Percentiles rank a stretch among this genome's conserved stretches.
Evolutionary conservation across 2,113 vertebrate species (phyloP).

Genomic region (Labeo rohita): DNA sequence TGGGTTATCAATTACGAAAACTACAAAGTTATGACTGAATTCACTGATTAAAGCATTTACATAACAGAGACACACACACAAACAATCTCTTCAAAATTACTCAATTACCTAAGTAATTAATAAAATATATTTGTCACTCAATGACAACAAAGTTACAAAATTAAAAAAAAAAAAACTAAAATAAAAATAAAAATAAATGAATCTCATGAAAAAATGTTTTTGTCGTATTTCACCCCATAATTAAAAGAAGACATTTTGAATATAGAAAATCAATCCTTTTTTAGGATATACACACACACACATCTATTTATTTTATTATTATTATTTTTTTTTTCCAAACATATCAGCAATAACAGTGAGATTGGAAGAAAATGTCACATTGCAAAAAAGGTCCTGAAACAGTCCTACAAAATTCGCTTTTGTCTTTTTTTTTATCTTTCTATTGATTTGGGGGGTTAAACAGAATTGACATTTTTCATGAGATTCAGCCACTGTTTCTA

Average conservation of each 20-base stretch:
- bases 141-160: background rate
- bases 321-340: no score
- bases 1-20: background rate
- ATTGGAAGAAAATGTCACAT: background rate
- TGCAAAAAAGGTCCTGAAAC: background rate
- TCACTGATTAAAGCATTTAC: background rate
- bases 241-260: background rate
- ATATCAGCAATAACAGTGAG: background rate
- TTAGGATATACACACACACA: no score
- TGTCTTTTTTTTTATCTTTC: background rate
- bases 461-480: constrained; percentile 51
- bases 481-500: constrained; percentile 55
- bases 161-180: no score
- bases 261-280: no score
- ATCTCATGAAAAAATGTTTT: background rate
- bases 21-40: background rate
- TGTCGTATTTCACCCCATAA: background rate
- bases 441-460: background rate
- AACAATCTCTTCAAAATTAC: background rate
- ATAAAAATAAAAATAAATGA: background rate
- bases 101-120: background rate
- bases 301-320: no score
- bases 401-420: background rate
- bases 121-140: background rate
- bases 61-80: background rate